phyloP scores from a whole-genome alignment of 2,113 vertebrate species.

The Petromus typicus region DNA sequence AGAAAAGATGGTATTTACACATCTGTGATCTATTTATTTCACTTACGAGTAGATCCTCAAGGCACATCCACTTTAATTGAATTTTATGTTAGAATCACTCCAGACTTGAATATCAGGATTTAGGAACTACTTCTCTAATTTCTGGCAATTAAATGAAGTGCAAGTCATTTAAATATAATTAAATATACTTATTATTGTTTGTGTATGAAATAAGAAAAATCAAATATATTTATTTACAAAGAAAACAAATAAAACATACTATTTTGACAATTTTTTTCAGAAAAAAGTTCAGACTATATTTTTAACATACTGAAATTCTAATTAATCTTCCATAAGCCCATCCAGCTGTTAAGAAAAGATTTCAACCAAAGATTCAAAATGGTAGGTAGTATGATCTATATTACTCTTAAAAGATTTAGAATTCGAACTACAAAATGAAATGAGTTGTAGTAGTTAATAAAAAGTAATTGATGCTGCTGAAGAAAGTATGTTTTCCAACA shows the following conservation, averaged over 20 bases:
- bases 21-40: too few species aligned
- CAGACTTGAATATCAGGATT: slow-evolving; percentile 46
- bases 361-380: slow-evolving; percentile 6
- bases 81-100: slow-evolving; percentile 51
- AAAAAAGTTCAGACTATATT: slow-evolving; percentile 29
- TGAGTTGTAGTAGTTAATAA: slow-evolving; percentile 44
- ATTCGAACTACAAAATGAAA: slow-evolving; percentile 55
- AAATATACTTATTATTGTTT: slow-evolving; percentile 73
- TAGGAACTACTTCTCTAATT: slow-evolving; percentile 79
- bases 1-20: too few species aligned
- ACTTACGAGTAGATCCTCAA: too few species aligned
- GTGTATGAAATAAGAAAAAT: slow-evolving; percentile 78
- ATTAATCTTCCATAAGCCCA: neutral
- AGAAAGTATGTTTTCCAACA: neutral
- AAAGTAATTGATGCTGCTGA: slow-evolving; percentile 25
- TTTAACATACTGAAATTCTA: slow-evolving; percentile 15
- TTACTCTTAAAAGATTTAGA: neutral
- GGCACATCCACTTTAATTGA: neutral
- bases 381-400: neutral
- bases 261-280: slow-evolving; percentile 65
- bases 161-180: slow-evolving; percentile 76
- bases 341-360: slow-evolving; percentile 58
- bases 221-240: slow-evolving; percentile 70
- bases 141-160: slow-evolving; percentile 79
- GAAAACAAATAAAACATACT: slow-evolving; percentile 73